Evolutionary conservation across 2,797 vertebrate species (phyloP), one percentile per base, ranked within the genome.

Genomic region (Fringilla coelebs): DNA sequence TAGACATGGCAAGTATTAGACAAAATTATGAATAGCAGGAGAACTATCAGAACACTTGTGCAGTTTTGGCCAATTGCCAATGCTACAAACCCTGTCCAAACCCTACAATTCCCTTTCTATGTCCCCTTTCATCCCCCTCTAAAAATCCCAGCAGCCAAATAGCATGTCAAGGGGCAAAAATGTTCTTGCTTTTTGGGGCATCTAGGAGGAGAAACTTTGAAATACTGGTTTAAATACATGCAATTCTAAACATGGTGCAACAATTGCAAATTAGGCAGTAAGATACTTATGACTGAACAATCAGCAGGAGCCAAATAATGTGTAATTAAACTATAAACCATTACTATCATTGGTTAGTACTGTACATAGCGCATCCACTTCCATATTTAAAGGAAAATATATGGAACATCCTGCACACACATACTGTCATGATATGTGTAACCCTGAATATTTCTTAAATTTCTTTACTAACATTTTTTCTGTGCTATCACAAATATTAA

Each of bases 221-320:
- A 85, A 85, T 55, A 45, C 26, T 36, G 20, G 58, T 88, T 88
- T 84, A 89, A 92, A 93, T 89, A 89, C 92, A 88, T 66, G 41
- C 32, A 88, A 77, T 75, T 72, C 54, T 75, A 86, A 94, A 81
- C 60, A 72, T 4, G 31, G 46, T 88, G 66, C 36, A 89, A 90
- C 73, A 75, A 86, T 91, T 88, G 79, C 70, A 96, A 94, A 94
- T 91, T 66, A 91, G n/a, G n/a, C 28, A 90, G 65, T 88, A 89
- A 89, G 65, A 88, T 85, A 91, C 76, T 93, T 80, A 91, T 67
- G 48, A 57, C 41, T 52, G 48, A 95, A 91, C 26, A 89, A 77
- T 88, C 63, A 96, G n/a, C 68, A 78, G 58, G 55, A 95, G 70
- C 34, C 38, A 84, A 94, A 94, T 88, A 73, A 61, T 36, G 43